phyloP scores from a whole-genome alignment of 1,140 invertebrate genomes.

The Drosophila chauvacae region DNA sequence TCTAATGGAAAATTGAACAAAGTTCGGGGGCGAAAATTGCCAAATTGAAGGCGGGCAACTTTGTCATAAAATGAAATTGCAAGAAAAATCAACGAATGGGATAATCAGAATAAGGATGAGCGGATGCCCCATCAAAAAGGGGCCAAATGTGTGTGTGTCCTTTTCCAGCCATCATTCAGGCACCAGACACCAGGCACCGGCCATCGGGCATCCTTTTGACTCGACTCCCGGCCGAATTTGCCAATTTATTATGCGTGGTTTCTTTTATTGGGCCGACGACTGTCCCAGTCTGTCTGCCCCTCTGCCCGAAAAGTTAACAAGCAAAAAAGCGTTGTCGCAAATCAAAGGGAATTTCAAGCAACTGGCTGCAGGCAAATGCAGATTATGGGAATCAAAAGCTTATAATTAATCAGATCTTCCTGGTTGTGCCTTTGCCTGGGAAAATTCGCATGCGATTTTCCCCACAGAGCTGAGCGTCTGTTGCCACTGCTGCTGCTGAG shows the following conservation, averaged over 20 bases:
- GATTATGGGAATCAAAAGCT: slow-evolving; percentile 48
- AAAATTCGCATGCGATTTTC: slow-evolving; percentile 67
- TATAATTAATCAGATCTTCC: slow-evolving; percentile 53
- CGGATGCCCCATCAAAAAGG: slow-evolving; percentile 54
- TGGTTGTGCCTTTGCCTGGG: neutral
- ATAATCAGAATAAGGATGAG: slow-evolving; percentile 48
- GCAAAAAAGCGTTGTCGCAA: slow-evolving; percentile 40
- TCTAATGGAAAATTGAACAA: slow-evolving; percentile 65
- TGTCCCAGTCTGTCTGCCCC: neutral
- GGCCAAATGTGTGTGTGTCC: slow-evolving; percentile 55
- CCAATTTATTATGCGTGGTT: slow-evolving; percentile 58
- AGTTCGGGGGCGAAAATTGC: slow-evolving; percentile 39
- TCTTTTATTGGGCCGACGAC: slow-evolving; percentile 37
- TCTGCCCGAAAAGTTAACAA: slow-evolving; percentile 39
- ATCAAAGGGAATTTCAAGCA: slow-evolving; percentile 46
- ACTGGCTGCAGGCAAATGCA: slow-evolving; percentile 52
- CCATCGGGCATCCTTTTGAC: slow-evolving; percentile 4
- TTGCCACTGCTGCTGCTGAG: slow-evolving; percentile 13
- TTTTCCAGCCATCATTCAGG: slow-evolving; percentile 34
- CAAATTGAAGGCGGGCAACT: slow-evolving; percentile 73
- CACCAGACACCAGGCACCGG: neutral
- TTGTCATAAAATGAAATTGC: slow-evolving; percentile 75
- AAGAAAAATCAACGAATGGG: slow-evolving; percentile 56
- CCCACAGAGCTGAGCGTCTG: slow-evolving; percentile 6
- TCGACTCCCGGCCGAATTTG: slow-evolving; percentile 29